A percentile compares a stretch with the other conserved stretches of the same genome.
phyloP scores from a whole-genome alignment of 2,797 vertebrate species.

The Champsocephalus gunnari region DNA sequence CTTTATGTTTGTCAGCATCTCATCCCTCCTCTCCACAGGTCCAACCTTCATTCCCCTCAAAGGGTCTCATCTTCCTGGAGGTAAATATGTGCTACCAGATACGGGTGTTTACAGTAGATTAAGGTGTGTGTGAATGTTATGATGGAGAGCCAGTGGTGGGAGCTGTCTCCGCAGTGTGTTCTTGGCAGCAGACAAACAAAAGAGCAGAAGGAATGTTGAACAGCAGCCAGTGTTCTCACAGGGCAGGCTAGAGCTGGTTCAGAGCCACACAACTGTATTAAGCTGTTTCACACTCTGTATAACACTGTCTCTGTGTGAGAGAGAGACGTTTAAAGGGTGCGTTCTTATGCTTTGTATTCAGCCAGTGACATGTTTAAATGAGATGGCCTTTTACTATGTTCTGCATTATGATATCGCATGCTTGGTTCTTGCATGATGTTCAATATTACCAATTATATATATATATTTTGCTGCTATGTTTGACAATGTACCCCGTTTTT shows the following conservation, averaged over 20 bases:
- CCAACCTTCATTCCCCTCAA: conserved; percentile 61
- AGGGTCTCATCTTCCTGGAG: conserved; percentile 38
- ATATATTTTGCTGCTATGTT: background rate
- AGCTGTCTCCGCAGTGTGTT: conserved; percentile 67
- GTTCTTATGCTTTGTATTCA: conserved; percentile 46
- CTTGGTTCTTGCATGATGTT: background rate
- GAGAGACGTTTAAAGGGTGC: conserved; percentile 16
- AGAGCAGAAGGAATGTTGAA: conserved; percentile 80
- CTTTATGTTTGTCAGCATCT: background rate
- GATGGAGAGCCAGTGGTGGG: conserved; percentile 64
- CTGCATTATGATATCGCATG: conserved; percentile 6
- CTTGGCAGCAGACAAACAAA: conserved; percentile 67
- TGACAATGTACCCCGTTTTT: background rate
- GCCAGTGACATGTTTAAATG: conserved; percentile 37
- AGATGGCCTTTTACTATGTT: conserved; percentile 10
- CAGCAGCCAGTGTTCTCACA: conserved; percentile 78
- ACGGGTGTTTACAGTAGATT: conserved; percentile 38
- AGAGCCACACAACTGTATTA: conserved; percentile 71
- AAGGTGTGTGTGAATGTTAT: conserved; percentile 61
- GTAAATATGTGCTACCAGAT: conserved; percentile 41
- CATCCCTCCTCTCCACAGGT: conserved; percentile 31
- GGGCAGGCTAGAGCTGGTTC: conserved; percentile 67
- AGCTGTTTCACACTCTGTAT: conserved; percentile 66
- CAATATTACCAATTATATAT: background rate
- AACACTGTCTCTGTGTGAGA: conserved; percentile 33